Evolutionary conservation across 2,888 invertebrate genomes (phyloP).

Genomic region (Acronicta psi): DNA sequence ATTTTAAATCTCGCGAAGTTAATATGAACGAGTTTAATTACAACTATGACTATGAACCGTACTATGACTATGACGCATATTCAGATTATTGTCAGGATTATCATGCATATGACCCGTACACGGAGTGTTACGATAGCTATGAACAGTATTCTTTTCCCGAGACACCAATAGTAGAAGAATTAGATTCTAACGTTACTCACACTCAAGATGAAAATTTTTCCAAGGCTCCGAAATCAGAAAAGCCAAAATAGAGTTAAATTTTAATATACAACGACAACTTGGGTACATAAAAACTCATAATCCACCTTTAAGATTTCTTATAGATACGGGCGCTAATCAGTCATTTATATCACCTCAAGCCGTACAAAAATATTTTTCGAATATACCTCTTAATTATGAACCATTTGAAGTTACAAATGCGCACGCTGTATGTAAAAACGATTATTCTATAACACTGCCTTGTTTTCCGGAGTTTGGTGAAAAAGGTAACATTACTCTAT

Average conservation of each 20-base stretch:
- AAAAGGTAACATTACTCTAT: background rate
- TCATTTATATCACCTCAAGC: slow-evolving; percentile 52
- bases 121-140: too few relatives aligned
- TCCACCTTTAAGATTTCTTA: slow-evolving; percentile 49
- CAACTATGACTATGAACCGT: background rate
- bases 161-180: too few relatives aligned
- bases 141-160: too few relatives aligned
- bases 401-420: slow-evolving; percentile 55
- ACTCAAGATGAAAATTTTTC: slow-evolving; percentile 41
- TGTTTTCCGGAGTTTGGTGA: slow-evolving; percentile 1
- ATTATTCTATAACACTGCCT: slow-evolving; percentile 38
- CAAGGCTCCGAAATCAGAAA: slow-evolving; percentile 11
- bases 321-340: slow-evolving; percentile 53
- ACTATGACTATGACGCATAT: too few relatives aligned
- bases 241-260: slow-evolving; percentile 51
- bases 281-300: slow-evolving; percentile 45
- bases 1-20: slow-evolving; percentile 3
- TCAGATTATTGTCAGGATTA: too few relatives aligned
- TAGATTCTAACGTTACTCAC: too few relatives aligned
- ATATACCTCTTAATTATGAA: slow-evolving; percentile 39
- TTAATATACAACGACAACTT: slow-evolving; percentile 46
- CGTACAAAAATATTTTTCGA: slow-evolving; percentile 29
- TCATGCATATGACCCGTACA: too few relatives aligned
- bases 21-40: slow-evolving; percentile 6
- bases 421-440: slow-evolving; percentile 44